Evolutionary conservation across 2,797 vertebrate genomes (phyloP), one percentile per base, ranked within the genome.

Genomic region (Anas bernieri): DNA sequence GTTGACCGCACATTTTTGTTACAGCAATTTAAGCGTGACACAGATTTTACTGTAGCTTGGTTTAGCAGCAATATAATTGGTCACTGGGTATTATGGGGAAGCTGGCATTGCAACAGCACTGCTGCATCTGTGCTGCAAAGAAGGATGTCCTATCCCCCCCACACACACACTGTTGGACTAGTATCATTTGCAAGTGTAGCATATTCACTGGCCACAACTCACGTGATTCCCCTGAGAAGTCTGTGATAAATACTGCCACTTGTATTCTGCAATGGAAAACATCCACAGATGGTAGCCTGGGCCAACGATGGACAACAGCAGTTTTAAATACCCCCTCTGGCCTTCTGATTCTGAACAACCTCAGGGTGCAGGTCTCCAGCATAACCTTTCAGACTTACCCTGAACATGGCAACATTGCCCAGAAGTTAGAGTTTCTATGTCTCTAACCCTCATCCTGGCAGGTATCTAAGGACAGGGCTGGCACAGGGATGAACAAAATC

Each of bases 11-110:
- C 58, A 74, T 72, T 90, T 94, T 94, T 96, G 91, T 94, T 92
- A 88, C 80, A 87, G 87, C 86, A 95, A 79, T 95, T 88, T 95
- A 75, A 87, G 83, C 18, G 0, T 93, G 92, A 94, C 89, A 92
- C 76, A 50, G 82, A 88, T 95, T 96, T 96, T 90, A 93, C 80
- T 91, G 85, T 94, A 87, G 55, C 82, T 93, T 92, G 85, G 79
- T 92, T 96, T 97, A 96, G 92, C 83, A 84, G 80, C 77, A 86
- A 77, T 91, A 70, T 94, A 94, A 94, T 90, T 93, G 92, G 91
- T 95, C 93, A 92, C 52, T 70, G 43, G 64, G 17, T 74, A 81
- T 84, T 93, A 93, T 46, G 55, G 28, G 58, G 82, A 81, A 75
- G 33, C 50, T 52, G 66, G 72, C 66, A 69, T 35, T 74, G 58